Conservation (phyloP, 2,113 vertebrate species). For the Rattus norvegicus region GRCr8 NC_086022.1:74736001-74736500, state of each 20-base stretch:
- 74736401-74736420: not conserved
- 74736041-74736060: not conserved
- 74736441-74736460: not conserved
- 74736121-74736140: not conserved
- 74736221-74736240: not conserved
- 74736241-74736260: not conserved
- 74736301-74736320: not conserved
- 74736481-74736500: not conserved
- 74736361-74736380: not conserved
- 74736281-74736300: not conserved
- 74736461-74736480: not conserved
- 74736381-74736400: not conserved
- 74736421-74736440: not conserved
- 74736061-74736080: not conserved
- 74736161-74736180: not conserved
- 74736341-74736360: not conserved
- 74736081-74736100: not conserved
- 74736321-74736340: not conserved
- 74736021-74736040: not conserved
- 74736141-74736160: not conserved
- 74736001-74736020: not conserved
- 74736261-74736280: not conserved
- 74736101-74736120: not conserved
- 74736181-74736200: not conserved
- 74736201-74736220: not conserved